Percentiles rank a stretch among this genome's conserved stretches.
These are phyloP conservation scores for Dermatemys mawii DNA, from an alignment of 2,113 vertebrate species.

Conservation along the genomic window DNA sequence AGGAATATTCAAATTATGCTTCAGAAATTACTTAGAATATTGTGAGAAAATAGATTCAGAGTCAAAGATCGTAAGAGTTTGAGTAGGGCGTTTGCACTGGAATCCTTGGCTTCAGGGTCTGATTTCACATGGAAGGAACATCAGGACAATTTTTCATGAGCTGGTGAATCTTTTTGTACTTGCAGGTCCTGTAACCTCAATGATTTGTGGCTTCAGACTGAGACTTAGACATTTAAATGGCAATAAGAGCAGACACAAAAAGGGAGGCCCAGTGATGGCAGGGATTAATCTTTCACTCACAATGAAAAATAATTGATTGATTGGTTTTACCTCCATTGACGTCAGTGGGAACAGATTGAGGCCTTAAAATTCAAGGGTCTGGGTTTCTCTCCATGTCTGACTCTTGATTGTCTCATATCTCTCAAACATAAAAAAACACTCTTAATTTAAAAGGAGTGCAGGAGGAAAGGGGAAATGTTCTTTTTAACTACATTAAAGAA, in stretches of 20 bases:
- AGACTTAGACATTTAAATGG: not conserved
- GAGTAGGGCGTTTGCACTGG: not conserved
- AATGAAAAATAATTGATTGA: not conserved
- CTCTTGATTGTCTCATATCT: not conserved
- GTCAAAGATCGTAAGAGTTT: not conserved
- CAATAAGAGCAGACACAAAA: not conserved
- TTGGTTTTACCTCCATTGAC: not conserved
- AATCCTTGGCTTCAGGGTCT: not conserved
- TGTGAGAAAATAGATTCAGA: not conserved
- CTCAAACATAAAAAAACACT: not conserved
- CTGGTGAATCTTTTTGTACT: not conserved
- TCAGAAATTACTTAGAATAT: not conserved
- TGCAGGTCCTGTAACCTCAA: not conserved
- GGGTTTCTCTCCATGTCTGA: not conserved
- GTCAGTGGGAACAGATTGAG: not conserved
- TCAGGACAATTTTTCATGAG: not conserved
- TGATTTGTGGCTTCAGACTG: not conserved
- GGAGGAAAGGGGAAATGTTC: not conserved
- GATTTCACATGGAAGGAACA: not conserved
- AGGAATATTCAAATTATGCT: not conserved
- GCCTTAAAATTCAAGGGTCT: not conserved
- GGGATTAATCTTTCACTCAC: not conserved
- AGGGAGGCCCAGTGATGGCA: not conserved
- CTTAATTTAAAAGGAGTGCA: not conserved
- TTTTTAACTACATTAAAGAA: not conserved